These are phyloP conservation scores for Lycopodina hypogea DNA, from an alignment of 37 sponge, comb jelly and placozoan genomes.

Conservation along the genomic window DNA sequence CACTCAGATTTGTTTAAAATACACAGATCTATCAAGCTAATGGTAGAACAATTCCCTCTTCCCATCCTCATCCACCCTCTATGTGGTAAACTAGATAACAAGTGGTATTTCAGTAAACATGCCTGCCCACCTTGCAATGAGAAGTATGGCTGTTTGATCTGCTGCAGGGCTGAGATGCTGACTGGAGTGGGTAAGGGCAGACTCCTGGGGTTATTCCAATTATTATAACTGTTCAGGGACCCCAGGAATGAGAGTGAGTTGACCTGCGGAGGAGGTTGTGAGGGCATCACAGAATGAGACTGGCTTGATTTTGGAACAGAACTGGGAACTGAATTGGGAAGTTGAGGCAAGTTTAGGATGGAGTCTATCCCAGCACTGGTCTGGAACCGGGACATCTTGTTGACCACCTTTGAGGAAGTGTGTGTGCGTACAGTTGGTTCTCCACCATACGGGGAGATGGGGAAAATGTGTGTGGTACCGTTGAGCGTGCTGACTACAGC, in stretches of 20 bases:
- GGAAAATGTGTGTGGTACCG: slow-evolving; percentile 95
- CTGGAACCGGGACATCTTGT: slow-evolving; percentile 82
- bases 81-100: too few species aligned
- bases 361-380: slow-evolving; percentile 92
- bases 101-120: too few species aligned
- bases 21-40: too few species aligned
- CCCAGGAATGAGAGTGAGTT: slow-evolving; percentile 7
- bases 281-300: not conserved
- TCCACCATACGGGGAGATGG: slow-evolving; percentile 93
- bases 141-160: slow-evolving; percentile 72
- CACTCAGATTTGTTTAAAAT: too few species aligned
- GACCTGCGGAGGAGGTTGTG: slow-evolving; percentile 20
- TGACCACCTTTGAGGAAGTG: slow-evolving; percentile 72
- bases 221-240: not conserved
- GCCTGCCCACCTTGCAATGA: slow-evolving; percentile 22
- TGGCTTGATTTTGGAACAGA: not conserved
- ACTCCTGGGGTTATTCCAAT: slow-evolving; percentile 35
- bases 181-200: slow-evolving; percentile 38
- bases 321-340: not conserved
- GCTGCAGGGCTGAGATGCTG: slow-evolving; percentile 35
- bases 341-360: not conserved
- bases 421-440: slow-evolving; percentile 80
- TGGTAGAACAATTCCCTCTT: too few species aligned
- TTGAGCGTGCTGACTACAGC: slow-evolving; percentile 74
- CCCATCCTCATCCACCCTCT: too few species aligned